A percentile compares a stretch with the other conserved stretches of the same genome.
These are phyloP conservation scores for Gorsachius goisagi DNA, from an alignment of 2,113 vertebrate genomes.

Conservation along the genomic window DNA sequence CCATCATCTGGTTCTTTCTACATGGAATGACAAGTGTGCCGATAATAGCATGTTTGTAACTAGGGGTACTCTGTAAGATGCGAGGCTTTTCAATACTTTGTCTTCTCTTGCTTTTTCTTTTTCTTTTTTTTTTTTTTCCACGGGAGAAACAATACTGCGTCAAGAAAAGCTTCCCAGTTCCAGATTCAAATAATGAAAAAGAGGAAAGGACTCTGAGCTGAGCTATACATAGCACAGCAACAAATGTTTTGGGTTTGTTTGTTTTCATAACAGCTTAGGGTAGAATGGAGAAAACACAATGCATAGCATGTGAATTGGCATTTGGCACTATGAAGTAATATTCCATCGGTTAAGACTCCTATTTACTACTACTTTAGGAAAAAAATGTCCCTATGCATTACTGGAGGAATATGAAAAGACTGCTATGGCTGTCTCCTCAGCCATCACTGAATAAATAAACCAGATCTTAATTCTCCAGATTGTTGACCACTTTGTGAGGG, in stretches of 20 bases:
- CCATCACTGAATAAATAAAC: neutral
- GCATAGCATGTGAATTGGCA: neutral
- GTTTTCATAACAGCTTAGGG: neutral
- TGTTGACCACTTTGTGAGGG: neutral
- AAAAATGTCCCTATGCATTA: neutral
- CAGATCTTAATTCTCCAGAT: neutral
- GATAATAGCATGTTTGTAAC: neutral
- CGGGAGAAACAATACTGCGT: neutral
- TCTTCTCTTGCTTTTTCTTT: neutral
- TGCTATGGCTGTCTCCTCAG: neutral
- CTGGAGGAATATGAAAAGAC: neutral
- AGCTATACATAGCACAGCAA: neutral
- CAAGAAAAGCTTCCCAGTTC: neutral
- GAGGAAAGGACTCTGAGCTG: neutral
- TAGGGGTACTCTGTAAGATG: neutral
- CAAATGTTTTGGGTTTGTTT: neutral
- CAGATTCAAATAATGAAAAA: neutral
- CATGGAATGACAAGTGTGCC: neutral
- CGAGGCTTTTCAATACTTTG: neutral
- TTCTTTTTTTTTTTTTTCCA: neutral
- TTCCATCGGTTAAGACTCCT: neutral
- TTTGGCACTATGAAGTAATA: neutral
- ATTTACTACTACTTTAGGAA: neutral
- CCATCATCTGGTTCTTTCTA: neutral
- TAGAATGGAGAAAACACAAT: neutral